Conservation (phyloP, 2,113 vertebrate genomes). For the Scalopus aquaticus region DNA sequence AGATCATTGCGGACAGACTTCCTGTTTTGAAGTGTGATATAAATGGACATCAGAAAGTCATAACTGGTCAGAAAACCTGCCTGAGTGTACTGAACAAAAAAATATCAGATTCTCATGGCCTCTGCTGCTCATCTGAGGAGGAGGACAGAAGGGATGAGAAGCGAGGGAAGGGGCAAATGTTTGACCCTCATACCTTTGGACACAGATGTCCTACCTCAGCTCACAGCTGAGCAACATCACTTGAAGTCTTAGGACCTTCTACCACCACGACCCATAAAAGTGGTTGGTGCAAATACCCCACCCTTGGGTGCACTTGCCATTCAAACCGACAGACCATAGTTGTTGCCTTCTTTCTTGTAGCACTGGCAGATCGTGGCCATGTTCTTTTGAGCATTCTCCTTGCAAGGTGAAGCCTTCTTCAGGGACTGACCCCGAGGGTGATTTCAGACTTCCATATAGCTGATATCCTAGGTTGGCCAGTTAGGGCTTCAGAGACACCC, state of each 20-base stretch:
- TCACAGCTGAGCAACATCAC: neutral
- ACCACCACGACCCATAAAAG: neutral
- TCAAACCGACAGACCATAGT: neutral
- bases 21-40: neutral
- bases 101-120: neutral
- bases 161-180: neutral
- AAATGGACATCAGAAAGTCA: neutral
- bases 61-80: neutral
- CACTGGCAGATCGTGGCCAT: neutral
- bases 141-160: neutral
- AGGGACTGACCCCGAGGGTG: neutral
- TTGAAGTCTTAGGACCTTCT: neutral
- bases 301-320: neutral
- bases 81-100: neutral
- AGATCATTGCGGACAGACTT: neutral
- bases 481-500: neutral
- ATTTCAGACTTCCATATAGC: neutral
- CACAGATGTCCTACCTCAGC: neutral
- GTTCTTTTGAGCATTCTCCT: neutral
- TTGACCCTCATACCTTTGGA: neutral
- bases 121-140: neutral
- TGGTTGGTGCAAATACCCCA: no score
- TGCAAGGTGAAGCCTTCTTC: neutral
- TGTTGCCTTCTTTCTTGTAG: neutral
- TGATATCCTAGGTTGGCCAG: neutral